These are phyloP conservation scores for Mantis religiosa DNA, from an alignment of 2,888 invertebrate genomes.

Conservation along the genomic window DNA sequence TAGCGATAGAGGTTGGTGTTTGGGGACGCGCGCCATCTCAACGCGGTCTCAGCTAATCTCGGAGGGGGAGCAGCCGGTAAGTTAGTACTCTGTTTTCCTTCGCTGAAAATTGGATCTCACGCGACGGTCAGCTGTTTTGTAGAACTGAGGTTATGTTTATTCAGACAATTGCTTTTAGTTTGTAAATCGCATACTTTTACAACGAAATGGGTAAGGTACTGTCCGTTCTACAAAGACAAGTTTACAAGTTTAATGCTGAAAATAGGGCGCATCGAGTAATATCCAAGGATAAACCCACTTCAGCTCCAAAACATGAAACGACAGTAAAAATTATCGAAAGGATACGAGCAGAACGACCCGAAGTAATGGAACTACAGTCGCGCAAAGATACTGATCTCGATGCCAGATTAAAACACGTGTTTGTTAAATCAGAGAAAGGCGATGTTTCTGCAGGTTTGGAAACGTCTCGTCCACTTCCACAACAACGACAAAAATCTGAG, in stretches of 20 bases:
- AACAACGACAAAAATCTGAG: constrained; percentile 47
- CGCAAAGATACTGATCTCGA: constrained; percentile 61
- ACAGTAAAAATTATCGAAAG: constrained; percentile 60
- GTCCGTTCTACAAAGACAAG: constrained; percentile 46
- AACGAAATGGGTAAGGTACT: constrained; percentile 61
- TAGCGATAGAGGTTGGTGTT: too few species aligned
- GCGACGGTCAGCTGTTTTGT: too few species aligned
- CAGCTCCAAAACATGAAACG: constrained; percentile 65
- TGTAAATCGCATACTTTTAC: too few species aligned
- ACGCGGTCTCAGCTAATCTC: not conserved
- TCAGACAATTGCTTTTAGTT: too few species aligned
- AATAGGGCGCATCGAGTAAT: constrained; percentile 69
- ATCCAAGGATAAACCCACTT: constrained; percentile 57
- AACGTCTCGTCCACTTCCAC: constrained; percentile 54
- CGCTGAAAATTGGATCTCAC: too few species aligned
- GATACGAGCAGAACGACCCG: constrained; percentile 59
- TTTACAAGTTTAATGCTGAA: constrained; percentile 66
- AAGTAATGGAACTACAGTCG: constrained; percentile 56
- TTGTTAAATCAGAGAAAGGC: constrained; percentile 60
- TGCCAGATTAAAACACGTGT: constrained; percentile 64
- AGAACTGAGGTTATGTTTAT: too few species aligned
- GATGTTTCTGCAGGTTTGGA: constrained; percentile 35
- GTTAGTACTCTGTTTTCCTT: not conserved
- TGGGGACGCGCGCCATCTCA: not conserved
- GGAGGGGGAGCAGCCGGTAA: not conserved